Evolutionary conservation across 1,140 invertebrate genomes (phyloP).

Genomic region (Danaus plexippus): DNA sequence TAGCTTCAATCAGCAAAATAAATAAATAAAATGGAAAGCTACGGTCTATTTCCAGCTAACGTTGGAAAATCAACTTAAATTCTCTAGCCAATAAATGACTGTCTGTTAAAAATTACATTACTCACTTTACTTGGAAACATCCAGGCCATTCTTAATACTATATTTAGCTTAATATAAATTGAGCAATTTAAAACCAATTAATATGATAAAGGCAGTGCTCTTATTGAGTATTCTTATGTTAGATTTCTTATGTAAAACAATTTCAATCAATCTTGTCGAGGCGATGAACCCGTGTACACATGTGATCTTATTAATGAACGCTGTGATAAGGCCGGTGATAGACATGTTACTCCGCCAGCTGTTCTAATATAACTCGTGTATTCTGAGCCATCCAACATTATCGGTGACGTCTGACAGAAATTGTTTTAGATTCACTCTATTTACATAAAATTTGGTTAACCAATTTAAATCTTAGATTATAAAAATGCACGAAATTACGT

Average conservation of each 20-base stretch:
- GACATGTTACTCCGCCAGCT: too few species aligned
- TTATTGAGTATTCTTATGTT: constrained; percentile 9
- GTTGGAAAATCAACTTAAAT: constrained; percentile 26
- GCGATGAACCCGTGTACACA: too few species aligned
- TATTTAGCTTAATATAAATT: not conserved
- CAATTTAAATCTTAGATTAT: too few species aligned
- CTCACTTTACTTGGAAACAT: constrained; percentile 11
- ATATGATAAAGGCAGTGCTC: too few species aligned
- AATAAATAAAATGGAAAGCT: constrained; percentile 27
- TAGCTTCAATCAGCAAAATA: constrained; percentile 30
- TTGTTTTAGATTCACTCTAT: too few species aligned
- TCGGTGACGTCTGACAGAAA: too few species aligned
- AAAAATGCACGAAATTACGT: too few species aligned
- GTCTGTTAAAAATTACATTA: not conserved
- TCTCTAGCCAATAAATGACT: constrained; percentile 8
- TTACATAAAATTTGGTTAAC: too few species aligned
- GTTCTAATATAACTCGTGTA: too few species aligned
- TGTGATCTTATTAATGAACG: too few species aligned
- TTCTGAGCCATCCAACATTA: too few species aligned
- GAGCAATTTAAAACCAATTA: not conserved
- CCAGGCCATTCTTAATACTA: constrained; percentile 7
- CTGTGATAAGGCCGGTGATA: too few species aligned
- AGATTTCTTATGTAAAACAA: constrained; percentile 15
- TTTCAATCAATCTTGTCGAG: constrained; percentile 8
- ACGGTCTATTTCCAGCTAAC: constrained; percentile 12